These are phyloP conservation scores for Argentina silus DNA, from an alignment of 2,797 vertebrate species.

Conservation along the genomic window DNA sequence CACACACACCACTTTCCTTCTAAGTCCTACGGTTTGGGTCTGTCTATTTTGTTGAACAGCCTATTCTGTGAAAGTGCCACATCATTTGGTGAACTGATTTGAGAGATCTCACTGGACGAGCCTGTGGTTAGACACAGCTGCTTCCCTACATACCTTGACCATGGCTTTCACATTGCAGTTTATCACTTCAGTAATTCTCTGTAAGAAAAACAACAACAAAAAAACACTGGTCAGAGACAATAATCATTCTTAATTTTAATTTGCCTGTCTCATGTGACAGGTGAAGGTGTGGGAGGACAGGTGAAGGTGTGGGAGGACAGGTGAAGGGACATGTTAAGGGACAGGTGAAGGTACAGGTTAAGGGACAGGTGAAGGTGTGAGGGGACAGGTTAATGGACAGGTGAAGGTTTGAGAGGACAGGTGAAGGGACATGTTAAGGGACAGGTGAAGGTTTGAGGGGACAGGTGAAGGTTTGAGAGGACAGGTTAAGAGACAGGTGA, in stretches of 20 bases:
- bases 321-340: background rate
- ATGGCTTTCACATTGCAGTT: constrained; percentile 86
- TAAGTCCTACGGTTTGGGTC: too few species aligned
- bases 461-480: too few species aligned
- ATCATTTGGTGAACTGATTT: background rate
- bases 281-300: background rate
- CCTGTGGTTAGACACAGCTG: background rate
- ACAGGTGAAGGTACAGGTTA: background rate
- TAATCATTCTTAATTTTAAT: background rate
- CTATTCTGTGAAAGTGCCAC: background rate
- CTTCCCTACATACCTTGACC: constrained; percentile 77
- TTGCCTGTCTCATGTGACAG: too few species aligned
- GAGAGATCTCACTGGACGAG: too few species aligned
- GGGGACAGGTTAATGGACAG: too few species aligned
- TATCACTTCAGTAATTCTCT: constrained; percentile 79
- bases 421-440: background rate
- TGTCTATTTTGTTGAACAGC: too few species aligned
- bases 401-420: background rate
- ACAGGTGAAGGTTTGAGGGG: background rate
- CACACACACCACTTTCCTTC: too few species aligned
- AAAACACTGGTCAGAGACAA: background rate
- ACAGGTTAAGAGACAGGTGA: background rate
- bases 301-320: background rate
- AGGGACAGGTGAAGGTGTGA: too few species aligned
- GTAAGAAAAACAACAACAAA: constrained; percentile 49